Percentiles rank a stretch among this genome's conserved stretches.
Conservation (phyloP, 2,113 vertebrate species). For the Stegostoma tigrinum region DNA sequence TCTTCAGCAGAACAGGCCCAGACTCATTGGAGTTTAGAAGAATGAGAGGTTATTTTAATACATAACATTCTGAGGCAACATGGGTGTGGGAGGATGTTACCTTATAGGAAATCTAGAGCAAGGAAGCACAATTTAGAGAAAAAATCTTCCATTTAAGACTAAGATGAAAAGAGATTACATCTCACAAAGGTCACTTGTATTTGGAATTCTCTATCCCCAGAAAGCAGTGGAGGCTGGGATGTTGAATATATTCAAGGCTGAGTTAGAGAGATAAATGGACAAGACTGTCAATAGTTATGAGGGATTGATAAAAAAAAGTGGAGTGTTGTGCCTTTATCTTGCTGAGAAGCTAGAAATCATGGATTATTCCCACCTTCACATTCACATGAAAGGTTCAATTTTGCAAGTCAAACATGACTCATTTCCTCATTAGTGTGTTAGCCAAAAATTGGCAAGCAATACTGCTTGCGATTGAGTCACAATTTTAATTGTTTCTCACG, state of each 20-base stretch:
- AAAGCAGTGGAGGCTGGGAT: neutral
- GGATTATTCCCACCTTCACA: neutral
- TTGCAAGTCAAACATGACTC: neutral
- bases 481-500: conserved; percentile 8
- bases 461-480: neutral
- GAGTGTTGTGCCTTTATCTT: neutral
- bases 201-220: neutral
- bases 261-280: neutral
- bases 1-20: neutral
- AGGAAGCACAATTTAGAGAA: neutral
- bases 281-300: neutral
- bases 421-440: neutral
- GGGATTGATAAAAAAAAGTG: neutral
- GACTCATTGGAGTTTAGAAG: neutral
- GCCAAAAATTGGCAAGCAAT: neutral
- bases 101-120: too few species aligned
- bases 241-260: neutral
- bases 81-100: neutral
- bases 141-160: too few species aligned
- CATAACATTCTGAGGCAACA: neutral
- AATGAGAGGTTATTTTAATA: neutral
- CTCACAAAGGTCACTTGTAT: neutral
- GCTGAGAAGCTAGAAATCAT: neutral
- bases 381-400: neutral
- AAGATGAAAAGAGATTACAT: neutral